These are phyloP conservation scores for Leptinotarsa undecemlineata DNA, from an alignment of 1,140 invertebrate species.

Conservation along the genomic window DNA sequence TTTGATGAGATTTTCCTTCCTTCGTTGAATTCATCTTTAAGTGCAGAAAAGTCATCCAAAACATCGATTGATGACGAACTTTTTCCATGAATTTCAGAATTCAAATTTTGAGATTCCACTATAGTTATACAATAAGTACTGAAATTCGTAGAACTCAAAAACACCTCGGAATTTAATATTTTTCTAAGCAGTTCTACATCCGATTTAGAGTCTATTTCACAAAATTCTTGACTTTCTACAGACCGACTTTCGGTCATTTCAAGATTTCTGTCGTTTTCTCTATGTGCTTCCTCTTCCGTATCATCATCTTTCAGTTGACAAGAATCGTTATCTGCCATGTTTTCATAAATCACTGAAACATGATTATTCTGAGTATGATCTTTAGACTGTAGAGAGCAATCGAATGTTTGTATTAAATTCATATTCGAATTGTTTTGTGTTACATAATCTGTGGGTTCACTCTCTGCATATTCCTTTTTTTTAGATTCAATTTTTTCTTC, in stretches of 20 bases:
- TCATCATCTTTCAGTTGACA: neutral
- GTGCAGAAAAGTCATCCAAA: no score
- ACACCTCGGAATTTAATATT: neutral
- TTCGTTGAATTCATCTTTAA: no score
- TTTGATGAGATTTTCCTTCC: neutral
- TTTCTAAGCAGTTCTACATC: neutral
- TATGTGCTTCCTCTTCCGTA: neutral
- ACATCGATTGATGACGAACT: no score
- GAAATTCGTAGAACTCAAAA: constrained; percentile 8
- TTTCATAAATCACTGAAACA: neutral
- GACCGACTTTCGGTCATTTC: neutral
- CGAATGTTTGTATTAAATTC: neutral
- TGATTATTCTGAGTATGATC: neutral
- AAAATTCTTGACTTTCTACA: neutral
- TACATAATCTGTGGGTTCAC: neutral
- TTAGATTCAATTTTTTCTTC: neutral
- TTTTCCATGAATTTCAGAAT: no score
- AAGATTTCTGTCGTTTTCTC: neutral
- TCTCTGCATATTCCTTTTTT: neutral
- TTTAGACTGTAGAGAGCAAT: neutral
- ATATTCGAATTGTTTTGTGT: neutral
- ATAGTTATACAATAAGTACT: constrained; percentile 12
- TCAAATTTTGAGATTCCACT: neutral
- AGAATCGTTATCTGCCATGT: neutral
- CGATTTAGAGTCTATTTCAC: neutral